These are phyloP conservation scores for Acrobasis suavella DNA, from an alignment of 2,888 invertebrate species.

Conservation along the genomic window DNA sequence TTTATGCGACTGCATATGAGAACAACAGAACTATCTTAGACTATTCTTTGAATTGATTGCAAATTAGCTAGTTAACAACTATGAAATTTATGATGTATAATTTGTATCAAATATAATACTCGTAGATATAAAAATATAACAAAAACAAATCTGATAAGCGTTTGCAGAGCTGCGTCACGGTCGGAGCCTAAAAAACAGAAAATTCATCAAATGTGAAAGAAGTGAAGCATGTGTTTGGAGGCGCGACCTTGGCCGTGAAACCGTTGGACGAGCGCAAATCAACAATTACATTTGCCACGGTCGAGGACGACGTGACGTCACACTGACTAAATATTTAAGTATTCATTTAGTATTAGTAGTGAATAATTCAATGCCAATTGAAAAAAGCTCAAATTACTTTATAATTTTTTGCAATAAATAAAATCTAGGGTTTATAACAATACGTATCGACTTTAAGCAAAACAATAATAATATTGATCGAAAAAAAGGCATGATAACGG, in stretches of 20 bases:
- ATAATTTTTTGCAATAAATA: no score
- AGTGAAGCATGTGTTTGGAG: conserved; percentile 55
- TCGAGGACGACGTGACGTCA: conserved; percentile 59
- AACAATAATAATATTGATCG: neutral
- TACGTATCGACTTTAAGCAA: neutral
- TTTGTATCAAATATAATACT: neutral
- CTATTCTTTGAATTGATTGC: neutral
- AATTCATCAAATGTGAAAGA: conserved; percentile 32
- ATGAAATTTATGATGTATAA: neutral
- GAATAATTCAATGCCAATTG: no score
- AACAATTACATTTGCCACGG: conserved; percentile 71
- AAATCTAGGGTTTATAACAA: no score
- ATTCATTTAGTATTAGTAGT: neutral
- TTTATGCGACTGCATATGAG: conserved; percentile 39
- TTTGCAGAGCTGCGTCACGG: neutral
- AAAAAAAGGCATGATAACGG: neutral
- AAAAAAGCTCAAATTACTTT: no score
- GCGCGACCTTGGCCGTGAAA: conserved; percentile 76
- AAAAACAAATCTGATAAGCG: neutral
- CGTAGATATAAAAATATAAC: neutral
- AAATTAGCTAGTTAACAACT: neutral
- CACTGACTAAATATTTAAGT: conserved; percentile 10
- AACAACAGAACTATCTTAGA: neutral
- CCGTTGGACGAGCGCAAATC: conserved; percentile 65
- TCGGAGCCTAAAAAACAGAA: conserved; percentile 35